phyloP scores from a whole-genome alignment of 1,140 invertebrate genomes.

The Mycetomoellerius zeteki region DNA sequence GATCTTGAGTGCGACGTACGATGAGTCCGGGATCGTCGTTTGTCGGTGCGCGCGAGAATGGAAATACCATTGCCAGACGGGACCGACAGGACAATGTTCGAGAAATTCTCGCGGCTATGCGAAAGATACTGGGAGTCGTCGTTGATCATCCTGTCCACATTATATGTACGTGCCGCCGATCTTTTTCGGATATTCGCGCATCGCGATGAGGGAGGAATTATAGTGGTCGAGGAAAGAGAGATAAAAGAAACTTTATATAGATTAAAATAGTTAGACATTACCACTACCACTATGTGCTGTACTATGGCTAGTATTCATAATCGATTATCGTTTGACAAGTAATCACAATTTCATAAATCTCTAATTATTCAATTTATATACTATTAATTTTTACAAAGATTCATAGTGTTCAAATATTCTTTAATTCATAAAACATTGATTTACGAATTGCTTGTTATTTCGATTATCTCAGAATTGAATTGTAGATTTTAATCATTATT shows the following conservation, averaged over 20 bases:
- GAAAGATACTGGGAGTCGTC: slow-evolving; percentile 65
- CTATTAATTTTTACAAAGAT: too few species aligned
- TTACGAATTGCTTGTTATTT: too few species aligned
- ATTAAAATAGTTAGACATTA: not conserved
- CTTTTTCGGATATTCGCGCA: slow-evolving; percentile 25
- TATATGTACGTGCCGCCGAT: slow-evolving; percentile 27
- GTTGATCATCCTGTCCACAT: slow-evolving; percentile 69
- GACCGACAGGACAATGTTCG: slow-evolving; percentile 73
- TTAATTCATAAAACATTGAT: too few species aligned
- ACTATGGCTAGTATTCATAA: too few species aligned
- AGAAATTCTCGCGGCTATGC: slow-evolving; percentile 70
- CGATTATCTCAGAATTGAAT: too few species aligned
- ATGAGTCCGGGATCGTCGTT: slow-evolving; percentile 71
- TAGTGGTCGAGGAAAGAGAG: not conserved
- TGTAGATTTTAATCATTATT: too few species aligned
- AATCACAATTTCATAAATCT: too few species aligned
- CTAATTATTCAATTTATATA: too few species aligned
- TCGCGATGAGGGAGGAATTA: slow-evolving; percentile 21
- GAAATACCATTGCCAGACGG: slow-evolving; percentile 71
- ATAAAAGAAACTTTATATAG: not conserved
- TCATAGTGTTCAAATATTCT: too few species aligned
- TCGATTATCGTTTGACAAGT: too few species aligned
- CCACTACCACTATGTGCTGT: not conserved
- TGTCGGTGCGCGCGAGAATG: slow-evolving; percentile 75
- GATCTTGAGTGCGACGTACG: not conserved